These are phyloP conservation scores for Globia sparganii DNA, from an alignment of 2,888 invertebrate species.

Conservation along the genomic window DNA sequence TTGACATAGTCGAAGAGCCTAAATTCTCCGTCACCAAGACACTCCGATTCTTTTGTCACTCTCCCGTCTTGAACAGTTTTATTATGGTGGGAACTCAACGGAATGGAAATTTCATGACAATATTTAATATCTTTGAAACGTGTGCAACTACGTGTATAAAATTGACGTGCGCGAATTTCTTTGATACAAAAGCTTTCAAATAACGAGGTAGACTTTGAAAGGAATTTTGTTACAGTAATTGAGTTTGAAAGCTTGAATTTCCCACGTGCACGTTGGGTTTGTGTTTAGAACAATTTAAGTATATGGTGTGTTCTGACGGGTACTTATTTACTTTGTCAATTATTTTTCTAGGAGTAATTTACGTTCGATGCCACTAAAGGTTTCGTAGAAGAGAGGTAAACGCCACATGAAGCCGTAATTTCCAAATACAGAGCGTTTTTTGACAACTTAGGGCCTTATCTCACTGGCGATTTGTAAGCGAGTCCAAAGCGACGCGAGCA, in stretches of 20 bases:
- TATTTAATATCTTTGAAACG: constrained; percentile 49
- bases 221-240: constrained; percentile 45
- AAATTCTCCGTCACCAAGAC: constrained; percentile 21
- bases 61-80: constrained; percentile 50
- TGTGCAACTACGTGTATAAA: constrained; percentile 51
- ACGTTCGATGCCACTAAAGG: too few species aligned
- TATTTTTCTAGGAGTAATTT: neutral
- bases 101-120: constrained; percentile 55
- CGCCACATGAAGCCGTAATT: too few species aligned
- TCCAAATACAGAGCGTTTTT: too few species aligned
- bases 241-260: constrained; percentile 45
- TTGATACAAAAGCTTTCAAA: constrained; percentile 50
- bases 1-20: neutral
- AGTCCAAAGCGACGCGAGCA: too few species aligned
- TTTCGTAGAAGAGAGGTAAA: too few species aligned
- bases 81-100: constrained; percentile 52
- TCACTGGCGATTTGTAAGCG: too few species aligned
- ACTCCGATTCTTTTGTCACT: constrained; percentile 35
- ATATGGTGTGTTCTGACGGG: constrained; percentile 1
- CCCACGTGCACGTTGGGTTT: neutral
- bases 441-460: too few species aligned
- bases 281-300: constrained; percentile 11
- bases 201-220: constrained; percentile 44
- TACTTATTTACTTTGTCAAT: constrained; percentile 19
- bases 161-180: constrained; percentile 51